Base-by-base conservation (phyloP, 2,113 vertebrate species). In the Mastomys coucha region DNA sequence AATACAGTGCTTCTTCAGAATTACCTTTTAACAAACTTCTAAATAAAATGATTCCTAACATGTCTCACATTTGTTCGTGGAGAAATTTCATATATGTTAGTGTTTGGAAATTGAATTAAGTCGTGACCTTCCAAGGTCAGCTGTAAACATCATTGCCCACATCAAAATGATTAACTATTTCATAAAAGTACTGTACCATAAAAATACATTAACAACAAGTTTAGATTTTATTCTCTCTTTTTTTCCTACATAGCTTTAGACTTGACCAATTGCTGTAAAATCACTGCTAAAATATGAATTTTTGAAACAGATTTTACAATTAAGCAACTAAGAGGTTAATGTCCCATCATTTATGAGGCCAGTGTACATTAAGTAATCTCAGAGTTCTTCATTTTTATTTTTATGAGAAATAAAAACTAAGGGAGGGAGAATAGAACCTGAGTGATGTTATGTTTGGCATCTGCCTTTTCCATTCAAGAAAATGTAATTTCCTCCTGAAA, bases 401-500 rank as follows among this genome's bases (percentile, higher is more conserved):
- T 96, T 96, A 51, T 97, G 26, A 91, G 22, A 96, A 92, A 92
- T 80, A 88, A 96, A 93, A 86, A 17, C 73, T 77, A 95, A 97
- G 88, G 91, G 82, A 73, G 60, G n/a, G 49, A 96, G 75, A 7
- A 91, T 24, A 94, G 94, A 53, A 73, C 22, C 26, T 92, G 72
- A 72, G 91, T 96, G 90, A 92, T 95, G 98, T 98, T 97, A 96
- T 4, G 7, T 56, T 91, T 98, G 93, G 96, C 96, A 93, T 96
- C 97, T 89, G 87, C 28, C 63, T 56, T 98, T 97, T 97, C 96
- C 77, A 96, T 98, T 98, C 94, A 98, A 97, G 95, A 58, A 97
- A 98, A 97, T 73, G 97, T 97, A 96, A 98, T 98, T 98, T 99
- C 98, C 91, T 98, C 91, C 92, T 97, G 88, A 82, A 96, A 96